Conservation (phyloP, 2,113 vertebrate genomes). For the Ochotona curzoniae region DNA sequence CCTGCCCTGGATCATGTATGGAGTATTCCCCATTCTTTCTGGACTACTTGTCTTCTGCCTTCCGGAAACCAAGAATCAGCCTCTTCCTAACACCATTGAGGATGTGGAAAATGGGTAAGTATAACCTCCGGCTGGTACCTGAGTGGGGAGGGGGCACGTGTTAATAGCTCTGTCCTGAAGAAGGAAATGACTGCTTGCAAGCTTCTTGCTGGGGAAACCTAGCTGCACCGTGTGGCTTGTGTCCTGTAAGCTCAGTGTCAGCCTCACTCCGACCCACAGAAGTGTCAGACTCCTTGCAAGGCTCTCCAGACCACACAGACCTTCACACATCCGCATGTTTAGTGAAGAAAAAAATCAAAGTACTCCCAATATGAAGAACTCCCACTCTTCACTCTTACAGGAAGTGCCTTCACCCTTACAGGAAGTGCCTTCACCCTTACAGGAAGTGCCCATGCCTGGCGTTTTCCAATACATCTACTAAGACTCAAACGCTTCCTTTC, state of each 20-base stretch:
- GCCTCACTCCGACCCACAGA: not conserved
- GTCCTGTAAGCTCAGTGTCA: not conserved
- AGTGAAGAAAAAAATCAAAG: not conserved
- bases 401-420: not conserved
- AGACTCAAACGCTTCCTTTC: not conserved
- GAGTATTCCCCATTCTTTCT: constrained; percentile 77
- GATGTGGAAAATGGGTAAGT: constrained; percentile 85
- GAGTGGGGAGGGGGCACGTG: not conserved
- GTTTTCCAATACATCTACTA: not conserved
- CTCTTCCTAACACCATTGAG: constrained; percentile 87
- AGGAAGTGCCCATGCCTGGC: not conserved
- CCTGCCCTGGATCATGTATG: constrained; percentile 86
- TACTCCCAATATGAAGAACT: not conserved
- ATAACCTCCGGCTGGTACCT: not conserved
- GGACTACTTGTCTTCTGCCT: constrained; percentile 81
- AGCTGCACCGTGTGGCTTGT: not conserved
- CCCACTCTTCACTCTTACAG: not conserved
- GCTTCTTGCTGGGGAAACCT: not conserved
- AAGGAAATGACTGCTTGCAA: not conserved
- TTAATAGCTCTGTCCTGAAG: not conserved
- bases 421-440: not conserved
- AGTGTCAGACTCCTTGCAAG: too few species aligned
- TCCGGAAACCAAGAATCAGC: constrained; percentile 86
- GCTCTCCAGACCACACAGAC: not conserved
- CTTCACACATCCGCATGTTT: not conserved